Percentiles rank a stretch among this genome's conserved stretches.
These are phyloP conservation scores for Pagrus major DNA, from an alignment of 2,113 vertebrate genomes.

Conservation along the genomic window DNA sequence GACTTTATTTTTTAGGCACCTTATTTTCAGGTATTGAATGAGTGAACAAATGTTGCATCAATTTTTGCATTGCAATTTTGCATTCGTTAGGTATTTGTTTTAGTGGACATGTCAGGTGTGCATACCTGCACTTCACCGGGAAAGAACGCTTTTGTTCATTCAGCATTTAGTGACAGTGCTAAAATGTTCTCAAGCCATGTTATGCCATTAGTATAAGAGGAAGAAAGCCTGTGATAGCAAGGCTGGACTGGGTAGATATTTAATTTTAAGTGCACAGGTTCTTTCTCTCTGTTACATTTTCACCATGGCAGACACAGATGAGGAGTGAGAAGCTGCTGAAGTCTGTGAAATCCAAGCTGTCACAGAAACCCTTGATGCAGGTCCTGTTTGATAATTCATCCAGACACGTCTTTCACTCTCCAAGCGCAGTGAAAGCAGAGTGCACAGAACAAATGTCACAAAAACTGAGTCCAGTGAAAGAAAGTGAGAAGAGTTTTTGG, in stretches of 20 bases:
- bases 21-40: constrained; percentile 10
- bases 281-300: constrained; percentile 1
- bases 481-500: background rate
- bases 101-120: constrained; percentile 19
- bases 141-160: background rate
- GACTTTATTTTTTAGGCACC: constrained; percentile 43
- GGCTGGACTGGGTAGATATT: constrained; percentile 25
- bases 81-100: constrained; percentile 23
- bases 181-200: constrained; percentile 24
- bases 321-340: background rate
- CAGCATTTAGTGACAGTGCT: constrained; percentile 20
- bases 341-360: background rate
- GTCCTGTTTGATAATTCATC: constrained; percentile 5
- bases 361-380: background rate
- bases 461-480: background rate
- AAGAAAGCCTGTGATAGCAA: background rate
- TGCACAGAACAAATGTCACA: background rate
- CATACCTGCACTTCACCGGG: background rate
- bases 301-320: background rate
- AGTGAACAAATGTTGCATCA: constrained; percentile 21
- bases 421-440: background rate
- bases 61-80: constrained; percentile 8
- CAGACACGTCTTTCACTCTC: background rate
- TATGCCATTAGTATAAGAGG: constrained; percentile 1
- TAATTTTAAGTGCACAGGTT: constrained; percentile 6